These are phyloP conservation scores for Oreocharis arfaki DNA, from an alignment of 2,113 vertebrate genomes.

Conservation along the genomic window DNA sequence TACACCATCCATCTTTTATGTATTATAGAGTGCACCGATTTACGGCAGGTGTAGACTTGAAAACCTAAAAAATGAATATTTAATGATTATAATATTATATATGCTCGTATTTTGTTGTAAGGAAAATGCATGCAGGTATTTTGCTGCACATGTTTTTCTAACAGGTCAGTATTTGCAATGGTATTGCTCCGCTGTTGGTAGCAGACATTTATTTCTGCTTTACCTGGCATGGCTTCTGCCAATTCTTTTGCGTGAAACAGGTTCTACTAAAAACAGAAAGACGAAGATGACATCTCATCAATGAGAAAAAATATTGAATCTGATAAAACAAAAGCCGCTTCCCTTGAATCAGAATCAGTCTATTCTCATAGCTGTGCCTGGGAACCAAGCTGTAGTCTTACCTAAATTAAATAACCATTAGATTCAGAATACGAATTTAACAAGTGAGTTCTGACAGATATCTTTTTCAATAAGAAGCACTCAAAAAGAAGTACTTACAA, in stretches of 20 bases:
- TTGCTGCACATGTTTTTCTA: neutral
- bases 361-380: neutral
- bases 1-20: conserved; percentile 52
- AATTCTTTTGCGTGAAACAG: neutral
- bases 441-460: neutral
- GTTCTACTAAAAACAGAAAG: neutral
- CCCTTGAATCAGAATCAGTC: neutral
- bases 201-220: neutral
- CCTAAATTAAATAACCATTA: neutral
- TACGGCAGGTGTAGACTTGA: conserved; percentile 15
- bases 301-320: neutral
- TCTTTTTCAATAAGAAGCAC: neutral
- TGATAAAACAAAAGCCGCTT: neutral
- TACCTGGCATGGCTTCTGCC: neutral
- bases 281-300: neutral
- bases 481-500: neutral
- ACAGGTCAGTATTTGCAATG: neutral
- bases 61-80: conserved; percentile 49
- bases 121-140: neutral
- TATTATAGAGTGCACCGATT: conserved; percentile 9
- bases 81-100: conserved; percentile 26
- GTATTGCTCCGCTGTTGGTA: neutral
- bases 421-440: neutral
- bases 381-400: neutral
- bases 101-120: neutral